These are phyloP conservation scores for Solenopsis fugax DNA, from an alignment of 1,140 invertebrate species.

Conservation along the genomic window DNA sequence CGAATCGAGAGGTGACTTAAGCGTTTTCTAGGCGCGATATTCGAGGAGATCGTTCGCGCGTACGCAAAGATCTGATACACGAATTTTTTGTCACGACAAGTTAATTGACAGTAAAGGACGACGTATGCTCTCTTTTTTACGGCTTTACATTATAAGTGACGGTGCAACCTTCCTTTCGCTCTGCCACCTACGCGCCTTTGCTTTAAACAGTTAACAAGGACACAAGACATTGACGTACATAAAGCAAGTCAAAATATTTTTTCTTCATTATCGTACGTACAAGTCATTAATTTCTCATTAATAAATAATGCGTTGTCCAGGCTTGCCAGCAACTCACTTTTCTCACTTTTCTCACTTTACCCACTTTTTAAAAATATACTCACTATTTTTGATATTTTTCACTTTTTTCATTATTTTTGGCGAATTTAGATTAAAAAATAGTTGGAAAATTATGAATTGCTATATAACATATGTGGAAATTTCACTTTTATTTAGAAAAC, in stretches of 20 bases:
- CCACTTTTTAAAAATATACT: no score
- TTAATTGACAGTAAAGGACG: constrained; percentile 55
- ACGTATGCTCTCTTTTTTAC: constrained; percentile 42
- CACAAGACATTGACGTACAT: constrained; percentile 9
- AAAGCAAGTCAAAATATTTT: background rate
- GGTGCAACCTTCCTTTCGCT: constrained; percentile 49
- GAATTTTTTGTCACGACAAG: constrained; percentile 47
- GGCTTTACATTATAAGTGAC: constrained; percentile 23
- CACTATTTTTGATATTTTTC: no score
- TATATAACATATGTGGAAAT: no score
- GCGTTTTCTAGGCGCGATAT: constrained; percentile 9
- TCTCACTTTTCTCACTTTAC: no score
- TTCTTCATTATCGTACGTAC: background rate
- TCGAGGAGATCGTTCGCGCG: constrained; percentile 4
- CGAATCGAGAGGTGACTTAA: background rate
- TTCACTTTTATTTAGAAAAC: no score
- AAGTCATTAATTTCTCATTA: background rate
- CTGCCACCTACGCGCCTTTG: constrained; percentile 39
- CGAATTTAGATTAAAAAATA: no score
- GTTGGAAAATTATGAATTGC: no score
- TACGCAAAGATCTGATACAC: background rate
- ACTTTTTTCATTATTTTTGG: no score
- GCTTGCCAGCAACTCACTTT: no score
- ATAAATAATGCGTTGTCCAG: constrained; percentile 9
- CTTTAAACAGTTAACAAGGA: constrained; percentile 50